Evolutionary conservation across 2,888 invertebrate genomes (phyloP).

Genomic region (Adela reaumurella): DNA sequence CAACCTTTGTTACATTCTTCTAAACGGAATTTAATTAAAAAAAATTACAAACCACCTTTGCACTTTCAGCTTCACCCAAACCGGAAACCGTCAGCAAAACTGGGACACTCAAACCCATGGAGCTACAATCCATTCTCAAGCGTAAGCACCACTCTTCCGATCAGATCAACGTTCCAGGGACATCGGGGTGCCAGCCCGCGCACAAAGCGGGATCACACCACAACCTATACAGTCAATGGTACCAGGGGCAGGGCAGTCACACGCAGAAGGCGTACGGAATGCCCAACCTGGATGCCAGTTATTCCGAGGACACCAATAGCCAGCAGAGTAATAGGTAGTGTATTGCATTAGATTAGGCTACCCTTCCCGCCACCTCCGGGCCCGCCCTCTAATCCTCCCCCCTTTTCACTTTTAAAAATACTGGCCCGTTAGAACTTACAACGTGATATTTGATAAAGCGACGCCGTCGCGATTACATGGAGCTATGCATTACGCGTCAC

Average conservation of each 20-base stretch:
- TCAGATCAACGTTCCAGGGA: conserved; percentile 30
- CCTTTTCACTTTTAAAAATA: no score
- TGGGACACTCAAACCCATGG: neutral
- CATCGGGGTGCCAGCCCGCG: conserved; percentile 29
- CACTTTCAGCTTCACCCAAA: conserved; percentile 2
- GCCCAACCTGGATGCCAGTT: conserved; percentile 49
- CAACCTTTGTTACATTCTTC: neutral
- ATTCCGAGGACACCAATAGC: conserved; percentile 68
- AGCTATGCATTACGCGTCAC: no score
- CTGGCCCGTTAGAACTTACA: no score
- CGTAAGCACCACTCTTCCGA: conserved; percentile 47
- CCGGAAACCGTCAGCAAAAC: neutral
- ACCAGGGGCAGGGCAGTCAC: conserved; percentile 24
- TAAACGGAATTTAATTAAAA: conserved; percentile 1
- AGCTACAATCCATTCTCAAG: conserved; percentile 53
- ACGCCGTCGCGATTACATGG: no score
- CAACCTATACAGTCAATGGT: conserved; percentile 38
- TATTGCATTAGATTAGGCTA: no score
- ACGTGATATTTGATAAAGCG: no score
- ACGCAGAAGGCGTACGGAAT: conserved; percentile 27
- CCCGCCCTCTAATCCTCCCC: no score
- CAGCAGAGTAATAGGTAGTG: conserved; percentile 63
- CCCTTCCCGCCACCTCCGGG: no score
- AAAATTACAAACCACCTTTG: conserved; percentile 15
- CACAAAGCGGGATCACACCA: conserved; percentile 42